Evolutionary conservation across 2,797 vertebrate species (phyloP).

Genomic region (Hafferia zeledoni): DNA sequence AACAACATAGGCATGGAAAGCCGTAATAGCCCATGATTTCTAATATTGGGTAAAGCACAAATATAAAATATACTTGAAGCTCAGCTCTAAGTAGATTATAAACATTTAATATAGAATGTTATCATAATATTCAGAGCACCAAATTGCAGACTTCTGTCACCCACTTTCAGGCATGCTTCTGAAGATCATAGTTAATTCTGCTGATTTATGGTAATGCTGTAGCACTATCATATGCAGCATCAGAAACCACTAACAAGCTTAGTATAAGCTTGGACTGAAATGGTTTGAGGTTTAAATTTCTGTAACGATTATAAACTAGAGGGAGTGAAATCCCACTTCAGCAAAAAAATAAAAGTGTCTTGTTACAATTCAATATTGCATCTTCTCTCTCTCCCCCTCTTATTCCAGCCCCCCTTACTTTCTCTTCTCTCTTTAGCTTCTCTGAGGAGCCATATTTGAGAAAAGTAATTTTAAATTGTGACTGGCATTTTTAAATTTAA

Average conservation of each 20-base stretch:
- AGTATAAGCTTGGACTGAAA: conserved; percentile 98
- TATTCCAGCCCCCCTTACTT: conserved; percentile 37
- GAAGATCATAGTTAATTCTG: conserved; percentile 99
- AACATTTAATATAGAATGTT: conserved; percentile 99
- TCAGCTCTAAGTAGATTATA: conserved; percentile 98
- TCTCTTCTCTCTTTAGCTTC: conserved; percentile 68
- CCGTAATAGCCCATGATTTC: conserved; percentile 74
- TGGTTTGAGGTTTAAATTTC: conserved; percentile 99
- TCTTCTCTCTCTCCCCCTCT: conserved; percentile 67
- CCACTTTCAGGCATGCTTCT: conserved; percentile 91
- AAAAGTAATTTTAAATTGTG: conserved; percentile 76
- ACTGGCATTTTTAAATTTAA: conserved; percentile 72
- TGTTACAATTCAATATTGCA: conserved; percentile 69
- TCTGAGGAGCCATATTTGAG: conserved; percentile 65
- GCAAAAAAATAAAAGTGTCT: conserved; percentile 82
- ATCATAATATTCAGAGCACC: conserved; percentile 98
- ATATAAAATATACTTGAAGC: conserved; percentile 97
- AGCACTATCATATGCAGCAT: conserved; percentile 92
- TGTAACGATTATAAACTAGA: conserved; percentile 93
- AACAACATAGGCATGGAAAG: conserved; percentile 66
- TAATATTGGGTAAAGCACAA: conserved; percentile 88
- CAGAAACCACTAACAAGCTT: conserved; percentile 99
- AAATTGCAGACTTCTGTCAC: conserved; percentile 97
- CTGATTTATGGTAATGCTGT: conserved; percentile 98
- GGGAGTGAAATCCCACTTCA: conserved; percentile 96